Conservation (phyloP, 1,140 invertebrate genomes). For the Saccostrea echinata region DNA sequence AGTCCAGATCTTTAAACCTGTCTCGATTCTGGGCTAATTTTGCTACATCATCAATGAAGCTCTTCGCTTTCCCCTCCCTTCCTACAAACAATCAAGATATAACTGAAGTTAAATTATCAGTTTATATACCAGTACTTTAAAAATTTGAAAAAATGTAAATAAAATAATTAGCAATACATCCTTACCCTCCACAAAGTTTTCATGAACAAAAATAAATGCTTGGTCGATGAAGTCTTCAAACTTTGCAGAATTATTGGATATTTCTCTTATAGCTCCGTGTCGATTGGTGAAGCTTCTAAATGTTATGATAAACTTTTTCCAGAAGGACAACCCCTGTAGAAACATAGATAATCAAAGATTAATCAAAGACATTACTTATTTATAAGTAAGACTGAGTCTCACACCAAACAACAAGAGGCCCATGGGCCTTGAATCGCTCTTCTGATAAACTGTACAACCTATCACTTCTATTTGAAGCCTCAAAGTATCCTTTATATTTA, state of each 20-base stretch:
- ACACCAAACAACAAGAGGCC: too few species aligned
- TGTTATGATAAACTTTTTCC: slow-evolving; percentile 67
- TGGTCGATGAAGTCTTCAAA: slow-evolving; percentile 65
- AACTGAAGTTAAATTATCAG: too few species aligned
- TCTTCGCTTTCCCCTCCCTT: slow-evolving; percentile 65
- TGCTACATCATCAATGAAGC: slow-evolving; percentile 68
- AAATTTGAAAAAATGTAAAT: too few species aligned
- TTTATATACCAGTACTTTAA: too few species aligned
- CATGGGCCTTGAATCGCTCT: too few species aligned
- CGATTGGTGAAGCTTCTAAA: slow-evolving; percentile 69
- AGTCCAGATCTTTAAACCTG: slow-evolving; percentile 67
- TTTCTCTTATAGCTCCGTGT: slow-evolving; percentile 68
- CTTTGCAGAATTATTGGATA: slow-evolving; percentile 63
- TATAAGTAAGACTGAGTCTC: too few species aligned
- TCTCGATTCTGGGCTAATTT: slow-evolving; percentile 69
- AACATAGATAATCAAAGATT: too few species aligned
- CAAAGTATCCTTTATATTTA: too few species aligned
- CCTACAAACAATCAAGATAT: slow-evolving; percentile 54
- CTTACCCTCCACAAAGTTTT: slow-evolving; percentile 70
- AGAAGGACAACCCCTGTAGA: slow-evolving; percentile 69
- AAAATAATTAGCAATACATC: too few species aligned
- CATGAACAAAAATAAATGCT: slow-evolving; percentile 67
- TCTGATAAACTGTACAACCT: too few species aligned
- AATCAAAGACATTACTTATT: too few species aligned
- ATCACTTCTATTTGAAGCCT: too few species aligned